Base-by-base conservation (phyloP, 2,888 invertebrate genomes). In the Polylopha cassiicola region DNA sequence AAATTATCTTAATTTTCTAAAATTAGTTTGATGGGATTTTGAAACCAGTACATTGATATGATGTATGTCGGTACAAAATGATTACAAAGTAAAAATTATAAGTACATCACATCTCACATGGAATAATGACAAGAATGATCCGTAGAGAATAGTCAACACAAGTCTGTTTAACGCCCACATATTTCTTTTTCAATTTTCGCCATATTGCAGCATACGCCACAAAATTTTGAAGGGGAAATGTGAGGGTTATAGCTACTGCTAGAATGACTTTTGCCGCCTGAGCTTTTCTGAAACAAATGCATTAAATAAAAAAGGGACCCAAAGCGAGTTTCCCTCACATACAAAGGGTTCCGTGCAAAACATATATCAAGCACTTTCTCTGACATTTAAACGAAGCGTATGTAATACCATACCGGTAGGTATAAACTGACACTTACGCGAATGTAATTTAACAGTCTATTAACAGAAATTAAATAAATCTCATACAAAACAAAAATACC, bases 211-310 rank as follows among this genome's bases (percentile, higher is more conserved):
- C 90, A 49, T 95, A 90, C 0, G 95, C 95, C 2, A 97, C 96
- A 71, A 94, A 97, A 55, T 95, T 93, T 82, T 97, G 95, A 2
- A 97, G 87, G 1, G 93, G 94, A 64, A 94, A 95, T 0, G 95
- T 92, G 37, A 95, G 89, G 59, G 92, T 93, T 47, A 97, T 92
- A 2, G 92, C 90, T 1, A 90, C 44, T 0, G 91, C 89, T 46
- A 92, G 89, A 52, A 90, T 79, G 1, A 89, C 55, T 55, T 89
- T 89, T 1, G 91, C 88, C 4, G 78, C 73, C 62, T 90, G 89
- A 1, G 91, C 89, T 65, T 91, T 85, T 38, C 92, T 92, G 61
- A 1, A 55, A 61, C 20, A 22, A 33, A 32, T 22, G 16, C 8
- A 28, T 14, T 5, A 27, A 16, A 11, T 4, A 26, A 9, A 30